These are phyloP conservation scores for Silurus aristotelis DNA, from an alignment of 2,797 vertebrate species.

Conservation along the genomic window DNA sequence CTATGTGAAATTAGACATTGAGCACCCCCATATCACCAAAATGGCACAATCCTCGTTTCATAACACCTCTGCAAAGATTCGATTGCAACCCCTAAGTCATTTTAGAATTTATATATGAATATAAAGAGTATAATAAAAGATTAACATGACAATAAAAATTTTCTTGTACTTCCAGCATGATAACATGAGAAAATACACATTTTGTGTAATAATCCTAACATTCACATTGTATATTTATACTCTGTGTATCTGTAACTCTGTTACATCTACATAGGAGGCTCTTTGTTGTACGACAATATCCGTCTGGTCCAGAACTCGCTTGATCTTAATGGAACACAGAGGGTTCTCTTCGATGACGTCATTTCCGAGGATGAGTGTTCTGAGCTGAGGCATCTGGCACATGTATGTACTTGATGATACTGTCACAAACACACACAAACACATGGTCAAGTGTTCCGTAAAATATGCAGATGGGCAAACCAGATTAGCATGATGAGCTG, in stretches of 20 bases:
- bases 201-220: not conserved
- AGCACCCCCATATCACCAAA: no score
- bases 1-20: no score
- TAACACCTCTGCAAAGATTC: no score
- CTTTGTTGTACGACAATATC: conserved; percentile 82
- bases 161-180: not conserved
- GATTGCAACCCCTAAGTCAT: no score
- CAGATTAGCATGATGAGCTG: no score
- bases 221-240: conserved; percentile 1
- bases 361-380: conserved; percentile 86
- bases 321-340: conserved; percentile 88
- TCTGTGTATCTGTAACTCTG: not conserved
- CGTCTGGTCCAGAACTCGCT: conserved; percentile 85
- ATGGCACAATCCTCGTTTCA: no score
- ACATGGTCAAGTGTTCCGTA: not conserved
- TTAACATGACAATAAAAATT: not conserved
- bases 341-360: conserved; percentile 89
- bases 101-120: not conserved
- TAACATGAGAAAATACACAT: not conserved
- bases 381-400: conserved; percentile 86
- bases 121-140: not conserved
- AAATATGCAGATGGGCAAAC: not conserved
- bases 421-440: not conserved
- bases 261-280: conserved; percentile 76
- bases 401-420: conserved; percentile 71